These are phyloP conservation scores for Drosophila orena DNA, from an alignment of 1,140 invertebrate genomes.

Conservation along the genomic window DNA sequence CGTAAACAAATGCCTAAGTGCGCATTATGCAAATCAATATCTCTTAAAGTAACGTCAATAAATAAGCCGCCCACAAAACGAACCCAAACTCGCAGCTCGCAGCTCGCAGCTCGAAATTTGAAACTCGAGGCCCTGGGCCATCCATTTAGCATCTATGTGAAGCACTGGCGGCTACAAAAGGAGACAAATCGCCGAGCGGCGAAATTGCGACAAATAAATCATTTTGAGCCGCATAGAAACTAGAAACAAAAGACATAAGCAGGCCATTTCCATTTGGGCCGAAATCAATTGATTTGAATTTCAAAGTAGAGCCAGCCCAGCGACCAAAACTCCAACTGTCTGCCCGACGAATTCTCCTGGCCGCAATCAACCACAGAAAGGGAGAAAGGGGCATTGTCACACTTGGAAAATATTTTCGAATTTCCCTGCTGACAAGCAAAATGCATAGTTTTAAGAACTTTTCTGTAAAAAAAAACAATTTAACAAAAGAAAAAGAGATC, in stretches of 20 bases:
- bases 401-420: background rate
- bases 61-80: slow-evolving; percentile 56
- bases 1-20: slow-evolving; percentile 83
- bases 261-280: slow-evolving; percentile 79
- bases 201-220: slow-evolving; percentile 83
- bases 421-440: background rate
- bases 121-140: background rate
- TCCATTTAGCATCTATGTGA: slow-evolving; percentile 24
- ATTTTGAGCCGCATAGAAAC: slow-evolving; percentile 73
- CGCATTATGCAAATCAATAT: slow-evolving; percentile 82
- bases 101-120: no score
- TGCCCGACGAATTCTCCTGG: slow-evolving; percentile 17
- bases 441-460: no score
- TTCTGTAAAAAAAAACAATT: no score
- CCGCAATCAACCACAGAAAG: slow-evolving; percentile 58
- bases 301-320: slow-evolving; percentile 54
- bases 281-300: slow-evolving; percentile 83
- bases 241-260: slow-evolving; percentile 81
- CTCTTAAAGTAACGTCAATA: slow-evolving; percentile 81
- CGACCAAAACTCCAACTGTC: slow-evolving; percentile 10
- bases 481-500: no score
- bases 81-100: background rate
- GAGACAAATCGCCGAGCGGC: slow-evolving; percentile 77
- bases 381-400: slow-evolving; percentile 15
- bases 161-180: slow-evolving; percentile 15